Percentiles rank a stretch among this genome's conserved stretches.
These are phyloP conservation scores for Anguilla megastoma DNA, from an alignment of 2,797 vertebrate genomes.

Conservation along the genomic window DNA sequence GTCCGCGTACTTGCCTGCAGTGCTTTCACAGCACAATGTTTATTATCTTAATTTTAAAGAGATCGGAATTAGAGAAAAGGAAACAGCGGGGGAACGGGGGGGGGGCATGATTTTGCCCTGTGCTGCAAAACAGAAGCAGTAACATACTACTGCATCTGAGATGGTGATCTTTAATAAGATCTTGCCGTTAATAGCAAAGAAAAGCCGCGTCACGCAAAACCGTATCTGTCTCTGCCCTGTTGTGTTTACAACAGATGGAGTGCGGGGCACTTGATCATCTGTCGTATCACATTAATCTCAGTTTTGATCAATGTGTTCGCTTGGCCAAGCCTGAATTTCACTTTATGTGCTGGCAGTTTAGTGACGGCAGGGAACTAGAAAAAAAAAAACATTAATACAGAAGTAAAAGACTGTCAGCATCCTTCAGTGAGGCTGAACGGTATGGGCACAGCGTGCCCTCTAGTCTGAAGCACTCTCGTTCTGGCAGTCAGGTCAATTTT, in stretches of 20 bases:
- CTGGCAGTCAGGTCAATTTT: neutral
- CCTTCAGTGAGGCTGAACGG: neutral
- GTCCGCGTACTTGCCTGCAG: neutral
- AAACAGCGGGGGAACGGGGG: neutral
- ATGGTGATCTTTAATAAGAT: neutral
- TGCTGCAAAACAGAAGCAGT: neutral
- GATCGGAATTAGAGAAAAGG: neutral
- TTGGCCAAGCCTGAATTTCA: conserved; percentile 37
- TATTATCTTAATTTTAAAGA: neutral
- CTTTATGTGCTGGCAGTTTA: conserved; percentile 21
- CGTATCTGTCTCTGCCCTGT: neutral
- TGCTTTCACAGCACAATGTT: neutral
- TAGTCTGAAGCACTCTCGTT: neutral
- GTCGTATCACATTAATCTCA: conserved; percentile 42
- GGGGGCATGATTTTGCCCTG: neutral
- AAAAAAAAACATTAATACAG: conserved; percentile 11
- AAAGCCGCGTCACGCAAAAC: neutral
- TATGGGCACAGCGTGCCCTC: neutral
- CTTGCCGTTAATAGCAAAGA: neutral
- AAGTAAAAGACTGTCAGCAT: neutral
- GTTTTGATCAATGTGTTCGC: conserved; percentile 40
- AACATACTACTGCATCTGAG: neutral
- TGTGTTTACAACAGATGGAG: conserved; percentile 37
- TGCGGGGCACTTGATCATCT: conserved; percentile 37
- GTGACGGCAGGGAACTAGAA: conserved; percentile 8